Evolutionary conservation across 2,113 vertebrate species (phyloP).

Genomic region (Dicrurus megarhynchus): DNA sequence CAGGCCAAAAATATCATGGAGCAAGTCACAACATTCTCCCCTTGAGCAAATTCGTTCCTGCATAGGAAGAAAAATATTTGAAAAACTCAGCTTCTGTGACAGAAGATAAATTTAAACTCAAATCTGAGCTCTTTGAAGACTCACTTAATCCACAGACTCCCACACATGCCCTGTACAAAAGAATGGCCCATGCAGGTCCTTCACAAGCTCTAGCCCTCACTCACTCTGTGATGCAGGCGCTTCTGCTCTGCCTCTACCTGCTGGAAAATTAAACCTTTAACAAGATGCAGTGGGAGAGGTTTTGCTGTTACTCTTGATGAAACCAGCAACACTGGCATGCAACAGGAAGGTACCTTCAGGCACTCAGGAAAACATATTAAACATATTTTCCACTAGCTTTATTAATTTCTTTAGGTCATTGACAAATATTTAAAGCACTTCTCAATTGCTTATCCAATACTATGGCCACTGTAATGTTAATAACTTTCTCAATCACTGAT

Average conservation of each 20-base stretch:
- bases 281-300: not conserved
- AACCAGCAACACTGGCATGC: not conserved
- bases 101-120: not conserved
- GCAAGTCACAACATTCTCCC: not conserved
- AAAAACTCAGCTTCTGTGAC: not conserved
- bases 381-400: not conserved
- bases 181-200: not conserved
- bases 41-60: not conserved
- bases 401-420: not conserved
- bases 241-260: not conserved
- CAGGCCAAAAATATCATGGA: not conserved
- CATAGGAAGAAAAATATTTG: not conserved
- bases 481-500: not conserved
- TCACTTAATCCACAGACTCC: not conserved
- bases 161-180: not conserved
- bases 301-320: not conserved
- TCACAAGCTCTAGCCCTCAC: not conserved
- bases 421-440: not conserved
- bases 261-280: not conserved
- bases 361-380: not conserved
- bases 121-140: not conserved
- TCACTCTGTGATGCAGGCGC: rapidly evolving
- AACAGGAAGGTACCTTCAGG: not conserved
- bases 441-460: not conserved
- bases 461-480: not conserved